Evolutionary conservation across 1,140 invertebrate species (phyloP).

Genomic region (Dysdera silvatica): DNA sequence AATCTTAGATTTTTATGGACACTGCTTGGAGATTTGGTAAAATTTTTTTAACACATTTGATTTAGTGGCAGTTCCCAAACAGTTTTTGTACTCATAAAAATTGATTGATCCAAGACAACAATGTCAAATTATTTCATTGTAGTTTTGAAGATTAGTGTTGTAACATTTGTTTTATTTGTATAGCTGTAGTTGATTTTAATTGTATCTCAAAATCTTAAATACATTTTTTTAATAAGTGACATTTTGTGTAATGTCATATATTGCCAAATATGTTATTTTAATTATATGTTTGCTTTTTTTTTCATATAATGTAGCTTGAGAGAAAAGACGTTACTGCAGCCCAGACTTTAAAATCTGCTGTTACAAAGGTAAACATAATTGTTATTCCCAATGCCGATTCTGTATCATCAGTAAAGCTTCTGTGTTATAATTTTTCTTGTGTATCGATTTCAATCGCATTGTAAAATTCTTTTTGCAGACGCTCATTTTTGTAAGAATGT

Average conservation of each 20-base stretch:
- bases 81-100: too few relatives aligned
- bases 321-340: conserved; percentile 50
- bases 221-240: not conserved
- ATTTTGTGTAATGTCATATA: not conserved
- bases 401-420: not conserved
- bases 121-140: too few relatives aligned
- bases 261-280: too few relatives aligned
- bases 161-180: too few relatives aligned
- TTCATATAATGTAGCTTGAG: conserved; percentile 60
- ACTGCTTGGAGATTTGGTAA: too few relatives aligned
- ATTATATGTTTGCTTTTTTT: conserved; percentile 2
- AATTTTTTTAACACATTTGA: too few relatives aligned
- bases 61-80: too few relatives aligned
- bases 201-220: not conserved
- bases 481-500: conserved; percentile 7
- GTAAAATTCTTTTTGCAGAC: not conserved
- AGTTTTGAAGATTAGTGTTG: too few relatives aligned
- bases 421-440: not conserved
- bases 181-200: not conserved
- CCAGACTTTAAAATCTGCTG: conserved; percentile 33
- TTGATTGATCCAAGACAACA: too few relatives aligned
- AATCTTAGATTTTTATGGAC: too few relatives aligned
- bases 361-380: conserved; percentile 30
- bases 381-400: not conserved
- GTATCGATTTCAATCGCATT: not conserved